These are phyloP conservation scores for Tenrec ecaudatus DNA, from an alignment of 2,113 vertebrate species.

Conservation along the genomic window DNA sequence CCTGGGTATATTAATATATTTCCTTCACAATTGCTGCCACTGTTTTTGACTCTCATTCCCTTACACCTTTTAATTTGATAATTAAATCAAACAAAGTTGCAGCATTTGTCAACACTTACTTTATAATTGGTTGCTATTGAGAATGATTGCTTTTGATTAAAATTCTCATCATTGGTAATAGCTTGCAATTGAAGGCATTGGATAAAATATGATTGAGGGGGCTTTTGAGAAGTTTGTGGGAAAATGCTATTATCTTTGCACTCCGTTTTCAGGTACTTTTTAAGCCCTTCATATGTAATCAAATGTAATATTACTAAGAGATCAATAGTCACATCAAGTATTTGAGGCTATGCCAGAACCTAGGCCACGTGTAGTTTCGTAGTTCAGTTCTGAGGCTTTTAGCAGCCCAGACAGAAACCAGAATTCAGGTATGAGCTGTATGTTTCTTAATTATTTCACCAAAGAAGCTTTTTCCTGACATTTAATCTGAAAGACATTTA, in stretches of 20 bases:
- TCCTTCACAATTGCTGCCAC: constrained; percentile 1
- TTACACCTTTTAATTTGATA: constrained; percentile 43
- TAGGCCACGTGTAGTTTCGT: constrained; percentile 13
- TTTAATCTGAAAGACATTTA: constrained; percentile 26
- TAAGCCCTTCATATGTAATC: too few relatives aligned
- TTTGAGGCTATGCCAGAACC: not conserved
- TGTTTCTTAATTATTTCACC: constrained; percentile 29
- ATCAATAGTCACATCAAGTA: constrained; percentile 31
- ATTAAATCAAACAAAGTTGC: constrained; percentile 43
- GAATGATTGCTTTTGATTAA: constrained; percentile 48
- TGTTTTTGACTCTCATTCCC: not conserved
- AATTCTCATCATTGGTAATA: not conserved
- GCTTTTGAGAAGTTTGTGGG: too few relatives aligned
- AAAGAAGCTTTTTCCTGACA: constrained; percentile 13
- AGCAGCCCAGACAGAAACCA: not conserved
- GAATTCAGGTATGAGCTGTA: not conserved
- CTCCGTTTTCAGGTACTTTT: too few relatives aligned
- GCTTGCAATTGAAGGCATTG: constrained; percentile 23
- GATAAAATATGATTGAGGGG: not conserved
- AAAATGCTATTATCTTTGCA: too few relatives aligned
- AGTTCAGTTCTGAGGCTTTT: constrained; percentile 29
- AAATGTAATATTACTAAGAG: not conserved
- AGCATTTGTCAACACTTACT: constrained; percentile 44
- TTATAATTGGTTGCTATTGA: not conserved
- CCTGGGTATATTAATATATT: not conserved